Evolutionary conservation across 1,140 invertebrate species (phyloP), one percentile per base, ranked within the genome.

Genomic region (Thalassaphorura encarpata): DNA sequence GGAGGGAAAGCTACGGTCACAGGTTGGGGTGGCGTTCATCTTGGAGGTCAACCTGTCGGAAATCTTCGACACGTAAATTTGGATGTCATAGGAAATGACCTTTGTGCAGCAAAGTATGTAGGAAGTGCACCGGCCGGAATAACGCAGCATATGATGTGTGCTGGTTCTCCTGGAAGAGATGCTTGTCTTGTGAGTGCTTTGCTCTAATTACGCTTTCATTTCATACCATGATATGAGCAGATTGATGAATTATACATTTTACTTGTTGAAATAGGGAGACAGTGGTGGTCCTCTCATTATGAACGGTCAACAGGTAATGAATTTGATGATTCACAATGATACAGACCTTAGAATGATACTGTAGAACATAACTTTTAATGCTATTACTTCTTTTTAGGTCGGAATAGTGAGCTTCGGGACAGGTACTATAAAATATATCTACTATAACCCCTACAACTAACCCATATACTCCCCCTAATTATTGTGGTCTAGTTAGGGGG

Each of bases 121-220:
- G 70, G 74, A 16, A 84, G 85, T 4, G 86, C 87, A 16, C 87
- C 87, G 0, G 88, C 87, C n/a, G 87, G 87, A 8, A 91, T 92
- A 33, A 83, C 88, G 1, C 83, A 87, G 1, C 83, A 85, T 66
- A 89, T 91, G 77, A 70, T 93, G 1, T 93, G 89, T 69, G 88
- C 88, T 29, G 88, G 87, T 2, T 77, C 80, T 72, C 81, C 81
- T 13, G 78, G 80, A 46, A 84, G 81, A 72, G 91, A 95, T 71
- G 89, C 88, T 15, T 91, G 89, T 68, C 89, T 85, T 72, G 87
- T 90, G 78, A 28, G 40, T 42, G 42, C 1, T 11, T n/a, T 46
- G 39, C 21, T 33, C 31, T 24, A 23, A 40, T 45, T 42, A 28
- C 24, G 28, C 27, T 27, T 27, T 18, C 21, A 42, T 3, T 41